Percentiles rank a stretch among this genome's conserved stretches.
phyloP scores from a whole-genome alignment of 2,888 invertebrate genomes.

The Mimachlamys varia region DNA sequence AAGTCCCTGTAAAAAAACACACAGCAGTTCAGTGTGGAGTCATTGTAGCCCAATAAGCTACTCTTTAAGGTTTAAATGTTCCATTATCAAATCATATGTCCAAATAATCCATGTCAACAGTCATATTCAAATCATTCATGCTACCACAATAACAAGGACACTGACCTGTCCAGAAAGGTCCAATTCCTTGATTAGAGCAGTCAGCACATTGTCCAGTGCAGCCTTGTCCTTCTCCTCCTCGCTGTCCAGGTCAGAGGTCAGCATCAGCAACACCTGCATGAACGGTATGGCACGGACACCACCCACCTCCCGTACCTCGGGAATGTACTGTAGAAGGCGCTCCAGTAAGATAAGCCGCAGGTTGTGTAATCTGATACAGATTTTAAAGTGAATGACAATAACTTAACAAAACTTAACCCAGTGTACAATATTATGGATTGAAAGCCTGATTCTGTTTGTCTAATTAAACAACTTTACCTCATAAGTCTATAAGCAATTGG shows the following conservation, averaged over 20 bases:
- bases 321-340: constrained; percentile 87
- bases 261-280: constrained; percentile 94
- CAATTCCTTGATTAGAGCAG: constrained; percentile 85
- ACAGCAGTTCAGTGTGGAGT: too few species aligned
- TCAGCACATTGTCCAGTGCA: constrained; percentile 89
- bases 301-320: constrained; percentile 89
- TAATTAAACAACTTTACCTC: too few species aligned
- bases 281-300: constrained; percentile 95
- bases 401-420: too few species aligned
- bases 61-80: too few species aligned
- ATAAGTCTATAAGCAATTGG: too few species aligned
- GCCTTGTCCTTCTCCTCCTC: constrained; percentile 91
- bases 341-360: constrained; percentile 81
- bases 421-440: too few species aligned
- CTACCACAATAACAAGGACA: background rate
- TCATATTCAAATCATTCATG: background rate
- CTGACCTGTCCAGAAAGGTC: constrained; percentile 68
- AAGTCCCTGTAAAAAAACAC: constrained; percentile 77
- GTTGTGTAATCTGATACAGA: constrained; percentile 74
- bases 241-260: constrained; percentile 94
- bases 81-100: too few species aligned
- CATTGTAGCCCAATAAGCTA: too few species aligned
- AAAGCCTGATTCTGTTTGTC: too few species aligned
- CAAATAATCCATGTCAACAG: background rate
- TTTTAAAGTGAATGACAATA: too few species aligned